Percentiles rank a stretch among this genome's conserved stretches.
phyloP scores from a whole-genome alignment of 2,797 vertebrate species.

The Enteromius treurensis region DNA sequence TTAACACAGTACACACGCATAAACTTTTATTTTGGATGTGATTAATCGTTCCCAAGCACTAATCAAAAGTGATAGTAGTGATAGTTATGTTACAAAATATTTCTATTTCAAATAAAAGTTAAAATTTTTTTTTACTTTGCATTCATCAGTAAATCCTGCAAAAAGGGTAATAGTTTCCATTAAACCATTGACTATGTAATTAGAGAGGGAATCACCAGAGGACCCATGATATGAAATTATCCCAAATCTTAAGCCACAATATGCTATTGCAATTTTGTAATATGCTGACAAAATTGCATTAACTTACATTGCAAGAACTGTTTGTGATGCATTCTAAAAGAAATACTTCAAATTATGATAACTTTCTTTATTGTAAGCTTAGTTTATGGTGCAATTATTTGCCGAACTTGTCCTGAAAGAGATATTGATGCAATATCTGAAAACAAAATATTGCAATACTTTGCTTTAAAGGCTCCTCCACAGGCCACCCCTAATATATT shows the following conservation, averaged over 20 bases:
- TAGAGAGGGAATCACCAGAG: neutral
- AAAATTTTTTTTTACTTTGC: neutral
- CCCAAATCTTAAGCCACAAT: neutral
- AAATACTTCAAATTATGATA: neutral
- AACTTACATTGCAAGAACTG: neutral
- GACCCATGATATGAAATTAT: neutral
- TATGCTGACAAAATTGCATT: neutral
- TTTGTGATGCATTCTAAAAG: neutral
- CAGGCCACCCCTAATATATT: neutral
- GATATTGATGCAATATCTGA: neutral
- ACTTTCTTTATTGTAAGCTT: neutral
- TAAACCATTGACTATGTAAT: neutral
- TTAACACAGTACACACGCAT: no score
- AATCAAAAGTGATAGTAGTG: neutral
- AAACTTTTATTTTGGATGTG: no score
- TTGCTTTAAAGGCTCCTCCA: neutral
- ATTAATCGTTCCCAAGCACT: no score
- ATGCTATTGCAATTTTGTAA: neutral
- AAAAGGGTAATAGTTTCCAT: neutral
- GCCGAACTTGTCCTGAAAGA: neutral
- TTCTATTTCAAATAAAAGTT: neutral
- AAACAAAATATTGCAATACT: neutral
- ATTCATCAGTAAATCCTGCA: neutral
- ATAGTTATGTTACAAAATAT: neutral
- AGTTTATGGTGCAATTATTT: neutral